Percentiles rank a stretch among this genome's conserved stretches.
phyloP scores from a whole-genome alignment of 2,113 vertebrate genomes.

The Charadrius vociferus region DNA sequence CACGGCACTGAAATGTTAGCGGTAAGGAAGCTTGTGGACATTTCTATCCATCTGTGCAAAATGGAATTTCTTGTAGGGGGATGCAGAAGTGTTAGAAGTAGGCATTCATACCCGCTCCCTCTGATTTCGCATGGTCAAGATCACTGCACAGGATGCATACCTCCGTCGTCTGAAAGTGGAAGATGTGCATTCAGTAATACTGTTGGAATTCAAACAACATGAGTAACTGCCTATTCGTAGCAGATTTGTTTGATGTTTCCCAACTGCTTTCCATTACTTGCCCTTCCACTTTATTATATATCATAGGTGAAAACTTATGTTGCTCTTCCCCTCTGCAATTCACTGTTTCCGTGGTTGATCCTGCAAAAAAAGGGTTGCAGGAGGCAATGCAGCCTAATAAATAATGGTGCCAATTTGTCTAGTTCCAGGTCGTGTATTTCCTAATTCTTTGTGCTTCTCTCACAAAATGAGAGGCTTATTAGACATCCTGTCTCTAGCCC shows the following conservation, averaged over 20 bases:
- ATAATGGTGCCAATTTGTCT: not conserved
- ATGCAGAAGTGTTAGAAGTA: not conserved
- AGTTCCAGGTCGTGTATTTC: not conserved
- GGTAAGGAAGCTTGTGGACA: not conserved
- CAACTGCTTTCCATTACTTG: not conserved
- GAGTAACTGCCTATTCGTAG: not conserved
- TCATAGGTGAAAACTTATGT: not conserved
- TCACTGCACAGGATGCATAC: not conserved
- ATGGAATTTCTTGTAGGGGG: not conserved
- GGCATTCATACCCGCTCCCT: not conserved
- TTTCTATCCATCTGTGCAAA: not conserved
- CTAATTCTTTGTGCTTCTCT: not conserved
- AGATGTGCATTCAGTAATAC: not conserved
- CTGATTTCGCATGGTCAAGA: not conserved
- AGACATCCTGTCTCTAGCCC: conserved; percentile 10
- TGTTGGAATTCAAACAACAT: not conserved
- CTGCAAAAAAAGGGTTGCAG: not conserved
- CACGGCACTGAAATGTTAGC: not conserved
- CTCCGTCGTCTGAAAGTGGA: not conserved
- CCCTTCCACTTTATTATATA: not conserved
- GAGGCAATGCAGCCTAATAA: not conserved
- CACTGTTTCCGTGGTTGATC: not conserved
- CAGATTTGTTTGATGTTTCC: not conserved
- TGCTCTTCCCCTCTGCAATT: not conserved
- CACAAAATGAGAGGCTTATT: not conserved